Evolutionary conservation across 2,113 vertebrate genomes (phyloP), one percentile per base, ranked within the genome.

Genomic region (Archilochus colubris): DNA sequence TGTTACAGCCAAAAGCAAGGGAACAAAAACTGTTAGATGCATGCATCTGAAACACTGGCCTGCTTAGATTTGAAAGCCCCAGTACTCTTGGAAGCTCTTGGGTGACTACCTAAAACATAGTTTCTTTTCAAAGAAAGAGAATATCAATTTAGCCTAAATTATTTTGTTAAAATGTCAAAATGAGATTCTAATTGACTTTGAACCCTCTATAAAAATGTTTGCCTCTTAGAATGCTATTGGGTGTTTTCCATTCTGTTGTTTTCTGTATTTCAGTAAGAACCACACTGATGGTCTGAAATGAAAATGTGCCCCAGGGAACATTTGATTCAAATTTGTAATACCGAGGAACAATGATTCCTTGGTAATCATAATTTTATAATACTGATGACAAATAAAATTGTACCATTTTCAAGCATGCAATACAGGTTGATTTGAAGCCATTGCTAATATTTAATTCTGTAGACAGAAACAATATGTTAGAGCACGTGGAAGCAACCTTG

Each of bases 271-370:
- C 67, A 91, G 36, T 92, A 96, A 87, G 58, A 83, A 91, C 87
- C 74, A 91, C 31, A 43, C 14, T 91, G 80, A 94, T 44, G 43
- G 74, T 88, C 31, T 83, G 23, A 91, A 92, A 86, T 89, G 53
- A 96, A 89, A 94, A 83, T 67, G 24, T 2, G 25, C 82, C 67
- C 30, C 68, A 36, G 76, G 75, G 79, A 95, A 88, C 28, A 81
- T 74, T 83, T 93, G 63, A 93, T 95, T 95, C 94, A 95, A 95
- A 80, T 28, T 30, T 86, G 55, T 74, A 88, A 91, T 91, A 89
- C 63, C 88, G 68, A 90, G 59, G 54, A 88, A 80, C 43, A 85
- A 76, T 20, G 67, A 95, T 79, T 80, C 75, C 85, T 53, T 13
- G 24, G 48, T 68, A 93, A 82, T 91, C 46, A 92, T 89, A 86